Percentiles rank a stretch among this genome's conserved stretches.
phyloP scores from a whole-genome alignment of 2,113 vertebrate genomes.

The Aythya baeri region DNA sequence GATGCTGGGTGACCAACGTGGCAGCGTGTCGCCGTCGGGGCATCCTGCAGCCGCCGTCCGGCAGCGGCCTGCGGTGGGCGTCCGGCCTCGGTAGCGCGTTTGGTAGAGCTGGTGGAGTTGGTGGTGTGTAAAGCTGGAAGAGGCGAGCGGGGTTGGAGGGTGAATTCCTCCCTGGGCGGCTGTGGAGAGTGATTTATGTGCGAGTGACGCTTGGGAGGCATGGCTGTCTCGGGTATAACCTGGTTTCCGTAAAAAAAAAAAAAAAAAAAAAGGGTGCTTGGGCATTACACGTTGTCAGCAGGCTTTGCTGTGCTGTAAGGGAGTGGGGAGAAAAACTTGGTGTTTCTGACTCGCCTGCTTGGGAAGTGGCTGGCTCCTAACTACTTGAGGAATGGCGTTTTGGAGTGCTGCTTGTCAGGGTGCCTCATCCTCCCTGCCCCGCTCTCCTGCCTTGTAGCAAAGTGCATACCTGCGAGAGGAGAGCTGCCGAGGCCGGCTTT shows the following conservation, averaged over 20 bases:
- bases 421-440: background rate
- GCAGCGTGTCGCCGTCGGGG: background rate
- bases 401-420: background rate
- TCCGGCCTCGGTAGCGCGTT: background rate
- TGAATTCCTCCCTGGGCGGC: background rate
- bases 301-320: background rate
- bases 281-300: background rate
- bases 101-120: background rate
- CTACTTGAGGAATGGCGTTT: constrained; percentile 43
- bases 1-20: background rate
- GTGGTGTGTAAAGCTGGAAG: background rate
- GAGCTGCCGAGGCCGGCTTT: background rate
- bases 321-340: background rate
- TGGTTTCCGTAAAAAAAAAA: background rate
- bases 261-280: background rate
- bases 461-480: background rate
- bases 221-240: background rate
- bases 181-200: background rate
- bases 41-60: background rate
- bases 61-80: rapidly evolving
- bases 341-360: background rate
- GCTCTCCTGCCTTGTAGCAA: background rate
- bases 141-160: rapidly evolving
- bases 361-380: background rate
- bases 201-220: background rate